phyloP scores from a whole-genome alignment of 2,797 vertebrate genomes.

The Strix occidentalis region DNA sequence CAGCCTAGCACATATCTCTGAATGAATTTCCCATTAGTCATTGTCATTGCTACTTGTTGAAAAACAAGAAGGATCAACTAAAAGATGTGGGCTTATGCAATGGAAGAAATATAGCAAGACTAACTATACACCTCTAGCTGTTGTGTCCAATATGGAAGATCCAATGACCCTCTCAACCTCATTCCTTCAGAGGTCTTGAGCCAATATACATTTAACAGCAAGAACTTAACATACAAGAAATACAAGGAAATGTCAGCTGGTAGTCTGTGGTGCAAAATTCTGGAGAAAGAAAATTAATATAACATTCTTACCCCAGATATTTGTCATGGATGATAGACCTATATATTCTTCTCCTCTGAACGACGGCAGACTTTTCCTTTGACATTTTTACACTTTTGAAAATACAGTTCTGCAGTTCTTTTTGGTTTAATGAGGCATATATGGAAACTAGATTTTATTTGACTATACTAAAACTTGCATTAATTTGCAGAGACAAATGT shows the following conservation, averaged over 20 bases:
- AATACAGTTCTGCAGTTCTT: not conserved
- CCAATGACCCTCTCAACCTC: not conserved
- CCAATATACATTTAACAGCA: not conserved
- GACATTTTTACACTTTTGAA: not conserved
- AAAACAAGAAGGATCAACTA: not conserved
- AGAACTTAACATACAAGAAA: not conserved
- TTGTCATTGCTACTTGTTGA: not conserved
- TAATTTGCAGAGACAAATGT: constrained; percentile 28
- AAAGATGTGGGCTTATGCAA: not conserved
- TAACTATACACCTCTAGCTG: not conserved
- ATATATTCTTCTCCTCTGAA: not conserved
- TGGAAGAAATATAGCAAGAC: not conserved
- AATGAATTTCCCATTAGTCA: not conserved
- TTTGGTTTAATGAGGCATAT: not conserved
- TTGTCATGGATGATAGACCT: not conserved
- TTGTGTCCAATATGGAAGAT: not conserved
- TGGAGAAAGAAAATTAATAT: not conserved
- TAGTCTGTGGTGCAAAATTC: not conserved
- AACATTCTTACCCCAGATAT: not conserved
- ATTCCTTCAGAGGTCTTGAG: not conserved
- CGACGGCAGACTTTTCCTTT: not conserved
- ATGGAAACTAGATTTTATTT: not conserved
- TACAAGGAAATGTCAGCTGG: not conserved
- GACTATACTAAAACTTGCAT: not conserved
- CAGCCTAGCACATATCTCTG: not conserved